Evolutionary conservation across 2,113 vertebrate genomes (phyloP).

Genomic region (Platichthys flesus): DNA sequence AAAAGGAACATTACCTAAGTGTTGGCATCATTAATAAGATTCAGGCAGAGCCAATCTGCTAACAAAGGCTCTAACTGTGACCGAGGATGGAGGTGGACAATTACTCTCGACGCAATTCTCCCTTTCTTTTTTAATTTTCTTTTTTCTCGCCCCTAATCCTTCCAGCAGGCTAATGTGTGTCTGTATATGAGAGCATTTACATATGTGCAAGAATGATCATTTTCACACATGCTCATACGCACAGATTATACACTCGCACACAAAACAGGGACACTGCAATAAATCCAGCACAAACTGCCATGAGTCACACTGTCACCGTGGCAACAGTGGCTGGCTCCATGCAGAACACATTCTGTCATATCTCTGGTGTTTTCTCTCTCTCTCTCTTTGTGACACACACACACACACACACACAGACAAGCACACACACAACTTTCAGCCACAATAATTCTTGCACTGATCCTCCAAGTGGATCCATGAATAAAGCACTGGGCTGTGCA

Average conservation of each 20-base stretch:
- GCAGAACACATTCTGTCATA: constrained; percentile 79
- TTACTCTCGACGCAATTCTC: constrained; percentile 32
- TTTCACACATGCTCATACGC: constrained; percentile 21
- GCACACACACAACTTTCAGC: constrained; percentile 30
- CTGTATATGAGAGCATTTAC: background rate
- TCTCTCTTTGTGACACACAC: constrained; percentile 34
- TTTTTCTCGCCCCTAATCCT: background rate
- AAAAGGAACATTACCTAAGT: constrained; percentile 77
- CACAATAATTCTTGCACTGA: constrained; percentile 53
- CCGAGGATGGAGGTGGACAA: constrained; percentile 54
- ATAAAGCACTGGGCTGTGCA: constrained; percentile 43
- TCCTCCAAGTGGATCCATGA: constrained; percentile 55
- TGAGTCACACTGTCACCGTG: constrained; percentile 84
- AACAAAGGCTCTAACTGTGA: constrained; percentile 72
- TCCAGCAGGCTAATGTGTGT: constrained; percentile 2
- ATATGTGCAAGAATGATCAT: constrained; percentile 22
- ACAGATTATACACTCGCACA: constrained; percentile 24
- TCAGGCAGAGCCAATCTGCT: constrained; percentile 70
- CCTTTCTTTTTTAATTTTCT: too few species aligned
- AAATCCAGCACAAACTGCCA: constrained; percentile 79
- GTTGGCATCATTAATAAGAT: constrained; percentile 75
- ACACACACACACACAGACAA: constrained; percentile 20
- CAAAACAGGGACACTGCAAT: constrained; percentile 57
- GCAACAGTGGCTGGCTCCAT: constrained; percentile 81
- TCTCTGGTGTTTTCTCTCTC: constrained; percentile 38